phyloP scores from a whole-genome alignment of 2,113 vertebrate species.

The Herpetotheres cachinnans region DNA sequence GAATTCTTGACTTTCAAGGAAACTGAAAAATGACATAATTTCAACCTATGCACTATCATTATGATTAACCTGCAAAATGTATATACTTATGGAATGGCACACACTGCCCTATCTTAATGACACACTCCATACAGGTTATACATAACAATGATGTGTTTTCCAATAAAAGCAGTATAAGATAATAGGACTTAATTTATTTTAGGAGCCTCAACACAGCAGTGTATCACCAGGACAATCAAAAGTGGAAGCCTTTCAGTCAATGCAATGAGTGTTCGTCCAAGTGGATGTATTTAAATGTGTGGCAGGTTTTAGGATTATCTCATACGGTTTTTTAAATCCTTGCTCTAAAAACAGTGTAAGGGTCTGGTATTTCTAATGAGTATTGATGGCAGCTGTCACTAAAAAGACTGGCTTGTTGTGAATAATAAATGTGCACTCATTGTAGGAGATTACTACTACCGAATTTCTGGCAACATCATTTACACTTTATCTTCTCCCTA shows the following conservation, averaged over 20 bases:
- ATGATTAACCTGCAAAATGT: conserved; percentile 10
- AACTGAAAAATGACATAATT: conserved; percentile 38
- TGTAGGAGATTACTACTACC: background rate
- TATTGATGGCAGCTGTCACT: conserved; percentile 17
- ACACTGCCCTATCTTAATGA: background rate
- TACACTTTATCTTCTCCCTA: background rate
- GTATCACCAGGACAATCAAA: background rate
- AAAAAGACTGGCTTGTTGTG: conserved; percentile 1
- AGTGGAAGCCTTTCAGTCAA: background rate
- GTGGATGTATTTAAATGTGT: background rate
- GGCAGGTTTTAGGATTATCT: background rate
- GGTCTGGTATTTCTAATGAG: conserved; percentile 19
- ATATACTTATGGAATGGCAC: background rate
- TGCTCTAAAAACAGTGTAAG: background rate
- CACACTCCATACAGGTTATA: background rate
- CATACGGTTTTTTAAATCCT: background rate
- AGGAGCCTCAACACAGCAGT: background rate
- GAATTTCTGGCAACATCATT: background rate
- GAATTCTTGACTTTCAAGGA: conserved; percentile 9
- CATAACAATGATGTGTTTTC: background rate
- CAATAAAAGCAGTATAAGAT: conserved; percentile 4
- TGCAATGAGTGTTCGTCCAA: background rate
- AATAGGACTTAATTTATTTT: conserved; percentile 9
- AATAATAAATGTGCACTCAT: background rate
- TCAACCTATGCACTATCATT: conserved; percentile 12